Evolutionary conservation across 2,888 invertebrate species (phyloP), one percentile per base, ranked within the genome.

Genomic region (Thymelicus acteon): DNA sequence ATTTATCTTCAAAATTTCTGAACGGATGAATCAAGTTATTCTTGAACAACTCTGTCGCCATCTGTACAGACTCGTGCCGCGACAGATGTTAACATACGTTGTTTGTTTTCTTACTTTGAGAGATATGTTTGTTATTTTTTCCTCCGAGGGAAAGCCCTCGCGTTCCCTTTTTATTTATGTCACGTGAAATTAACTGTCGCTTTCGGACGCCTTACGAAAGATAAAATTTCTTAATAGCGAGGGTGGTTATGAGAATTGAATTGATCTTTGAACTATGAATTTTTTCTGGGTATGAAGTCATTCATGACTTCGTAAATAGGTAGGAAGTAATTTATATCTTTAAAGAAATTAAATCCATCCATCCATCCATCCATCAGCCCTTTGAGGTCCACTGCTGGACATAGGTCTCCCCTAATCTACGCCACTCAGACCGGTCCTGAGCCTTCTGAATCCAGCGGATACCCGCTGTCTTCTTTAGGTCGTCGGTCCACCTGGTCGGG

Each of bases 11-110:
- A 15, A 49, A 49, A 52, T 52, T 52, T 52, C 19, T 52, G 49
- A 15, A 52, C 49, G 49, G 19, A 52, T 52, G 49, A 52, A 52
- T 52, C 49, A 61, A 67, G 60, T 49, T 67, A 52, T 52, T 52
- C 49, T 19, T 19, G 49, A 68, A 62, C 54, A 68, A 15, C 61
- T 68, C 13, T 69, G 62, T 69, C 62, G 54, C 19, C 69, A 63
- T n/a, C 81, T 82, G 89, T 90, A 88, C 88, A 67, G 65, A 82
- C 87, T 79, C 91, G 90, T 88, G 91, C 86, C 78, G 67, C 85
- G 87, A 93, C 93, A 93, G 92, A 93, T 93, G 93, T 91, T 91
- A 93, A 92, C 93, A 93, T 85, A 91, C 90, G 91, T 86, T 91
- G 92, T 92, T 92, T 93, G 93, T 93, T 92, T 91, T 92, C 92